phyloP scores from a whole-genome alignment of 2,797 vertebrate species.

The Stomatorhinus walkeri region DNA sequence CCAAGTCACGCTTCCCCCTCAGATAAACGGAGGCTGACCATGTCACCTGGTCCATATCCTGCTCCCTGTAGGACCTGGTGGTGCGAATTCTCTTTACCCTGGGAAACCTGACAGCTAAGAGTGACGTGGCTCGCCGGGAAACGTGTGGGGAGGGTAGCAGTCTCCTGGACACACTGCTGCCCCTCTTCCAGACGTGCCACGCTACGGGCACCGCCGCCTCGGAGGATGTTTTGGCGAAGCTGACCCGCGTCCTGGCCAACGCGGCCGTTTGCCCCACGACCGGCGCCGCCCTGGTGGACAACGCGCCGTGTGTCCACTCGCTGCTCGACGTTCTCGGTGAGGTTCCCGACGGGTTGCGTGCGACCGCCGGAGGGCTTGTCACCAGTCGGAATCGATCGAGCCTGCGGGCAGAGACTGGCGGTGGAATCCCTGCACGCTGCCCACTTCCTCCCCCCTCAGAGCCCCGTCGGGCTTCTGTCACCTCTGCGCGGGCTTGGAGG shows the following conservation, averaged over 20 bases:
- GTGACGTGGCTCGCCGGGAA: conserved; percentile 60
- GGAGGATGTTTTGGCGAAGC: conserved; percentile 23
- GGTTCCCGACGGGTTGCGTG: conserved; percentile 15
- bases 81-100: conserved; percentile 82
- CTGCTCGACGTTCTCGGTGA: conserved; percentile 78
- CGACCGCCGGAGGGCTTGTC: neutral
- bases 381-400: neutral
- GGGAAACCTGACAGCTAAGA: conserved; percentile 82
- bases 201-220: conserved; percentile 36
- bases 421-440: neutral
- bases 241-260: conserved; percentile 84
- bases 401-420: neutral
- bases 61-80: conserved; percentile 72
- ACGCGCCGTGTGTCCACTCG: conserved; percentile 56
- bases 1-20: neutral
- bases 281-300: conserved; percentile 65
- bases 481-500: neutral
- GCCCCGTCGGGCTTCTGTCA: neutral
- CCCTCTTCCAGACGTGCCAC: conserved; percentile 67
- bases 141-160: conserved; percentile 65
- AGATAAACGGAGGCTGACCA: neutral
- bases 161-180: conserved; percentile 57
- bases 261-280: conserved; percentile 70
- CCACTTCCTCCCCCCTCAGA: neutral
- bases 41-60: neutral